phyloP scores from a whole-genome alignment of 1,140 invertebrate genomes.

The Polypedilum vanderplanki region DNA sequence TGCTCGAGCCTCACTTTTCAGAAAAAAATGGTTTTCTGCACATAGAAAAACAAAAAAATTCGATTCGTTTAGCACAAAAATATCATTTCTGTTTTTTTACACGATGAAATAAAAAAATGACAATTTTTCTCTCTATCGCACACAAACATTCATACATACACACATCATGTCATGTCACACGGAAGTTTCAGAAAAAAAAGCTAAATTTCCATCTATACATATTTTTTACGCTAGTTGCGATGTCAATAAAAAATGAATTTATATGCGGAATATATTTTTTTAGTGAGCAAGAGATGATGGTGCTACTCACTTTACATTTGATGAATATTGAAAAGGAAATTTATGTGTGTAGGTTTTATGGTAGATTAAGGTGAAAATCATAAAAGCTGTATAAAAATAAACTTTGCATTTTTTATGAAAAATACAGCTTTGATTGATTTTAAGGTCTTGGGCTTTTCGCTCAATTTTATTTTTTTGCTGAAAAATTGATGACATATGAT shows the following conservation, averaged over 20 bases:
- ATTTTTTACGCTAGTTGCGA: neutral
- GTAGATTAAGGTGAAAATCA: neutral
- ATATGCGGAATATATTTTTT: neutral
- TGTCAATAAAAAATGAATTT: slow-evolving; percentile 19
- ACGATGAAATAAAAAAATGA: slow-evolving; percentile 1
- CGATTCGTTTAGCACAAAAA: neutral
- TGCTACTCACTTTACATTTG: no score
- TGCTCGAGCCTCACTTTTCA: slow-evolving; percentile 7
- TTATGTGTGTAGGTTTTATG: neutral
- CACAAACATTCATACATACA: neutral
- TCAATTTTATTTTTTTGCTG: neutral
- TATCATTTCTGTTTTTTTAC: neutral
- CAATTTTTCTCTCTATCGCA: neutral
- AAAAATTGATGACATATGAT: neutral
- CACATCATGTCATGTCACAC: slow-evolving; percentile 16
- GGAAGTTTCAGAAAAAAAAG: neutral
- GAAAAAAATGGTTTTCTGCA: neutral
- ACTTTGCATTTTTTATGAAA: neutral
- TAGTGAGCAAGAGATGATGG: no score
- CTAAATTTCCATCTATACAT: neutral
- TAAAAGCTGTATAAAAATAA: no score
- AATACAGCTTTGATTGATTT: neutral
- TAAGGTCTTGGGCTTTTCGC: neutral
- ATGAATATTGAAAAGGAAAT: neutral
- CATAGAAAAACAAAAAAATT: neutral